Conservation (phyloP, 2,888 invertebrate species). For the Conus canariensis region DNA sequence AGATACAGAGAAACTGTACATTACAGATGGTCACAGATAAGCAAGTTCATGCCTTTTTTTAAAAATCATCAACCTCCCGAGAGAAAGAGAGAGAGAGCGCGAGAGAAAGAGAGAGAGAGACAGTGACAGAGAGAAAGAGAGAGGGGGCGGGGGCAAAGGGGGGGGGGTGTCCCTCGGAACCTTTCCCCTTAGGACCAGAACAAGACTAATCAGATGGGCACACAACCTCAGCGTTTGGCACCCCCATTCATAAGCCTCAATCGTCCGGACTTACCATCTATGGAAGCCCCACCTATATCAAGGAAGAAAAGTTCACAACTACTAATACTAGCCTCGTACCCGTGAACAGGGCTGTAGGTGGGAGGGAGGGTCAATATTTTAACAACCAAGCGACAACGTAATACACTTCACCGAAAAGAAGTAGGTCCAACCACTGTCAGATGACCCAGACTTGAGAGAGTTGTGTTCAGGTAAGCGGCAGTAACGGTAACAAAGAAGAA, state of each 20-base stretch:
- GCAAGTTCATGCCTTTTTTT: too few relatives aligned
- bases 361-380: neutral
- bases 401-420: too few relatives aligned
- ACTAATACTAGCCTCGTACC: too few relatives aligned
- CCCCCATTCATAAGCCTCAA: neutral
- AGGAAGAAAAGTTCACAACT: neutral
- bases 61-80: too few relatives aligned
- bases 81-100: too few relatives aligned
- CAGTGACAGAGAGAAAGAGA: too few relatives aligned
- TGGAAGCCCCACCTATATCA: neutral
- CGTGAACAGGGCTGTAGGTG: too few relatives aligned
- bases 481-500: too few relatives aligned
- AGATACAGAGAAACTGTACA: neutral
- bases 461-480: neutral
- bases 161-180: too few relatives aligned
- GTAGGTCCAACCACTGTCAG: too few relatives aligned
- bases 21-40: neutral
- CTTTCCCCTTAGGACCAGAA: neutral
- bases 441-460: neutral
- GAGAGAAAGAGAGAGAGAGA: too few relatives aligned
- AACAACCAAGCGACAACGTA: neutral
- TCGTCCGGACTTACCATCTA: neutral
- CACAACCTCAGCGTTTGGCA: neutral
- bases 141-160: too few relatives aligned
- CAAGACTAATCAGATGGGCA: conserved; percentile 10